Evolutionary conservation across 2,888 invertebrate species (phyloP).

Genomic region (Myopa testacea): DNA sequence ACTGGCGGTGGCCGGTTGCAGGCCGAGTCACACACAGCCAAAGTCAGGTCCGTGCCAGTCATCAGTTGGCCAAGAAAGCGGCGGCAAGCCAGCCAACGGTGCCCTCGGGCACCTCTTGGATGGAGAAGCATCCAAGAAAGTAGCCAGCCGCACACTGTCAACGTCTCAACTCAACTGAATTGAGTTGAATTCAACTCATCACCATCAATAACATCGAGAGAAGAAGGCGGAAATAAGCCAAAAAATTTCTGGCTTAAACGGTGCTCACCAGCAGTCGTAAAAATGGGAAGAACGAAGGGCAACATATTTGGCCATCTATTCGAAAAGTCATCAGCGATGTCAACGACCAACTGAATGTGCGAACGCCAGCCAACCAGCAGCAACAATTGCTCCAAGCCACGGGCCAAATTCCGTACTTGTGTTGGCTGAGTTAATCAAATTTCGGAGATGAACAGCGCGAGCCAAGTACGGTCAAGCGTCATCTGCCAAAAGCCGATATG

Average conservation of each 20-base stretch:
- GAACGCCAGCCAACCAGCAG: conserved; percentile 52
- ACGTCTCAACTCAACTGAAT: conserved; percentile 42
- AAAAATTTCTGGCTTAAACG: conserved; percentile 30
- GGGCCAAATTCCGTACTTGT: not conserved
- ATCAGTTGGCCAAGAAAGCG: conserved; percentile 66
- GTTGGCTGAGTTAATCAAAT: conserved; percentile 16
- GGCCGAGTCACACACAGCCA: conserved; percentile 16
- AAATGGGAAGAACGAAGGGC: conserved; percentile 20
- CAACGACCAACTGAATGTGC: conserved; percentile 31
- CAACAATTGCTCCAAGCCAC: conserved; percentile 29
- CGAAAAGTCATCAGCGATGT: conserved; percentile 52
- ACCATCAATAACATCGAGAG: conserved; percentile 46
- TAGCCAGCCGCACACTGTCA: conserved; percentile 52
- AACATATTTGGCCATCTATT: conserved; percentile 52
- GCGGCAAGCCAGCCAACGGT: conserved; percentile 54
- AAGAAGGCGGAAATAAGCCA: conserved; percentile 18
- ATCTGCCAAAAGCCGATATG: not conserved
- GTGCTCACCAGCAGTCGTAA: conserved; percentile 28
- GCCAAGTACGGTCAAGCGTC: conserved; percentile 19
- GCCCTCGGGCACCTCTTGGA: conserved; percentile 59
- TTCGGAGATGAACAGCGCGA: not conserved
- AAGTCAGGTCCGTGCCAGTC: conserved; percentile 52
- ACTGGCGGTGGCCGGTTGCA: conserved; percentile 29
- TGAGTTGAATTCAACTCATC: conserved; percentile 41
- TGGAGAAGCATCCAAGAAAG: conserved; percentile 62